A percentile compares a stretch with the other conserved stretches of the same genome.
Evolutionary conservation across 2,113 vertebrate genomes (phyloP).

Genomic region (Neolamprologus sp.): DNA sequence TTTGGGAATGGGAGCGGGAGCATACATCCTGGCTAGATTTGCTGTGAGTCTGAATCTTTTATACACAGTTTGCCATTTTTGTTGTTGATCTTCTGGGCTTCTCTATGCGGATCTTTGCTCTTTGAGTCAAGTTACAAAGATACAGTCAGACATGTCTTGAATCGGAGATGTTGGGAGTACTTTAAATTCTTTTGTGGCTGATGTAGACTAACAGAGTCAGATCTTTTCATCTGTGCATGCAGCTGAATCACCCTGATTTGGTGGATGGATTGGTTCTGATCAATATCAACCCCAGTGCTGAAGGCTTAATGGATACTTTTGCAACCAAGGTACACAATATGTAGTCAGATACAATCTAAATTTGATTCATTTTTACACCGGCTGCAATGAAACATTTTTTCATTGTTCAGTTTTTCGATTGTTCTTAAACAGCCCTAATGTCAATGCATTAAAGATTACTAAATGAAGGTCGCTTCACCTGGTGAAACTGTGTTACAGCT

Average conservation of each 20-base stretch:
- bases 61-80: not conserved
- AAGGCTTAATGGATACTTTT: conserved; percentile 87
- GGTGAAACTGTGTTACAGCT: conserved; percentile 64
- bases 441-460: not conserved
- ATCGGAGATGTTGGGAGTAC: not conserved
- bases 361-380: not conserved
- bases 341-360: not conserved
- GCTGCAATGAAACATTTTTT: not conserved
- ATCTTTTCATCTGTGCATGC: not conserved
- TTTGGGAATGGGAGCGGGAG: conserved; percentile 88
- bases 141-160: not conserved
- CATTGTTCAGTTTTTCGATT: accelerated
- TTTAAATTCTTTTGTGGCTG: not conserved
- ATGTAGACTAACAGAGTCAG: not conserved
- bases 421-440: not conserved
- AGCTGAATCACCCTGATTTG: conserved; percentile 87
- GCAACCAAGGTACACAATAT: conserved; percentile 78
- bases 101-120: not conserved
- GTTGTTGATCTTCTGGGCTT: not conserved
- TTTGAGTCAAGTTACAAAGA: not conserved
- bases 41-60: conserved; percentile 78
- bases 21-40: conserved; percentile 86
- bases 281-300: conserved; percentile 86
- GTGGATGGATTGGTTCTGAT: conserved; percentile 91
- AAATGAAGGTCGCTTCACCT: not conserved